Conservation (phyloP, 2,888 invertebrate species). For the Heliconius aoede region DNA sequence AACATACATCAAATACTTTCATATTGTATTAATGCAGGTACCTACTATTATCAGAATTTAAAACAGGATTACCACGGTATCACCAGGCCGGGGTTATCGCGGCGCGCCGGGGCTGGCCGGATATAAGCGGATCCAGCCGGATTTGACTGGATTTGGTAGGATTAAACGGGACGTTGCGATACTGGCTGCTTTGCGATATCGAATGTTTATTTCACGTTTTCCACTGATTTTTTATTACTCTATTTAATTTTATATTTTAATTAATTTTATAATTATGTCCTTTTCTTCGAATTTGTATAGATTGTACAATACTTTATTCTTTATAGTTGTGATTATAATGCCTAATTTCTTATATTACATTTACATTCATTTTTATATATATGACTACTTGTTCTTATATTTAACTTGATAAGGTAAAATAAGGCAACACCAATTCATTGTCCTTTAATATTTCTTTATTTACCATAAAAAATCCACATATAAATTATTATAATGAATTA, state of each 20-base stretch:
- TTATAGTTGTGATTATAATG: too few relatives aligned
- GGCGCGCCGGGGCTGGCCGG: constrained; percentile 62
- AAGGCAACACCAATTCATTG: background rate
- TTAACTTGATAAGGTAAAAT: background rate
- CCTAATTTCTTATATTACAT: background rate
- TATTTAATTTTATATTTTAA: constrained; percentile 37
- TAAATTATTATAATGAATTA: constrained; percentile 45
- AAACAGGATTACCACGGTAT: constrained; percentile 79
- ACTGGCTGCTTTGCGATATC: constrained; percentile 74
- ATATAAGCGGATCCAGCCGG: constrained; percentile 69
- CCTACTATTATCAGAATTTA: constrained; percentile 77
- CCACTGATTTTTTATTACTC: constrained; percentile 64
- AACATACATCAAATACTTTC: constrained; percentile 44
- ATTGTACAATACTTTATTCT: too few relatives aligned
- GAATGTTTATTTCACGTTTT: constrained; percentile 75
- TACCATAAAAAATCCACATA: constrained; percentile 1
- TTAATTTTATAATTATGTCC: constrained; percentile 1
- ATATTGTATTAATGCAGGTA: constrained; percentile 66
- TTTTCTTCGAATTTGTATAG: too few relatives aligned
- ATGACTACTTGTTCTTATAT: too few relatives aligned
- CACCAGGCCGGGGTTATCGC: constrained; percentile 62
- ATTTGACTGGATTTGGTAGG: constrained; percentile 70
- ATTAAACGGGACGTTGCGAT: constrained; percentile 58
- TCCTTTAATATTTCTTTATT: background rate
- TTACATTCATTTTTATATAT: background rate